Evolutionary conservation across 2,888 invertebrate species (phyloP), one percentile per base, ranked within the genome.

Genomic region (Cordilura impudica): DNA sequence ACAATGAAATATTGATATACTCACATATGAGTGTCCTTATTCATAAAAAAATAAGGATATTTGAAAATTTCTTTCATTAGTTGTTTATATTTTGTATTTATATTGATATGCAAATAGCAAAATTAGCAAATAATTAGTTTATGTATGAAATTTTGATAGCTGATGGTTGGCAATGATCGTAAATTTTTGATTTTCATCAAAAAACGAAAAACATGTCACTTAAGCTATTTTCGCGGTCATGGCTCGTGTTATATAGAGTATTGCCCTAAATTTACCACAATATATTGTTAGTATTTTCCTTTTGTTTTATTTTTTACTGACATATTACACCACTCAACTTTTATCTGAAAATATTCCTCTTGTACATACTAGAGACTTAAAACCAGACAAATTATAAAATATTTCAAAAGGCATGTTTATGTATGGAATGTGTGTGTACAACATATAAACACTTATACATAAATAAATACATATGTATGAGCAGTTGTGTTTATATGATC

Each of bases 281-380:
- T n/a, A n/a, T n/a, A n/a, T 14, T 21, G 26, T 58, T 23, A n/a
- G 14, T n/a, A 19, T 35, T 49, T 43, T 71, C 19, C 6, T 12
- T 31, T 31, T 4, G 14, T 12, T 21, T 29, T 58, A n/a, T 65
- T 14, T 53, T 35, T 16, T 51, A 43, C 60, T 77, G 76, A 71
- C 66, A 60, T 71, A 66, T 71, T 77, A 71, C 60, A 77, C 67
- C 54, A 77, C 72, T 67, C 71, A 77, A 67, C n/a, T 60, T 66
- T 61, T 47, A 18, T 63, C 26, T 54, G 21, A 35, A 54, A 56
- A 72, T 31, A 12, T 35, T 47, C 14, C 45, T 63, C n/a, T 63
- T 60, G 18, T 26, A 8, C 6, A 16, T 26, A 16, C 16, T 12
- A 54, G 19, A 14, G 19, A 56, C 56, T 49, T 65, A 39, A 65